These are phyloP conservation scores for Enteromius paludinosus DNA, from an alignment of 2,797 vertebrate species.

Conservation along the genomic window DNA sequence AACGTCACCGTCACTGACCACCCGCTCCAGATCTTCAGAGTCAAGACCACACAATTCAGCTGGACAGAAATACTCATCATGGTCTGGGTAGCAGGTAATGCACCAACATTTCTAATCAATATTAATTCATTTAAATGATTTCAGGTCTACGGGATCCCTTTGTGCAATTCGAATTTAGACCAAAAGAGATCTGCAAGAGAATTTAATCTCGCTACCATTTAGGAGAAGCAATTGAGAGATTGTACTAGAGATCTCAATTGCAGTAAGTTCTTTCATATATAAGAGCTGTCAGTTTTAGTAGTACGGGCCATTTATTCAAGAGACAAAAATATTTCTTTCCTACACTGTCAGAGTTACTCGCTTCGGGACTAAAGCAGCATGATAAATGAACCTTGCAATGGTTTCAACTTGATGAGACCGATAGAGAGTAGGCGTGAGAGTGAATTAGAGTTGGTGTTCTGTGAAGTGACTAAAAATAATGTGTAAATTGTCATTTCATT, in stretches of 20 bases:
- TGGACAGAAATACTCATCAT: constrained; percentile 91
- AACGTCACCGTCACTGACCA: constrained; percentile 87
- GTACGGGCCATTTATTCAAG: background rate
- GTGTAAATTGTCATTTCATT: no score
- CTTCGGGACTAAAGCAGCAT: background rate
- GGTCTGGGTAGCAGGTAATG: constrained; percentile 90
- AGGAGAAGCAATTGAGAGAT: background rate
- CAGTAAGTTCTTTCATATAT: background rate
- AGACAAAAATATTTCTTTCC: background rate
- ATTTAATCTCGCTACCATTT: background rate
- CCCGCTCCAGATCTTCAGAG: constrained; percentile 87
- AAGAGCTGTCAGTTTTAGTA: background rate
- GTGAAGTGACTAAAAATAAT: background rate
- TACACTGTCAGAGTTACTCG: background rate
- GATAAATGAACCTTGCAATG: constrained; percentile 1
- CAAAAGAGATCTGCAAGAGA: background rate
- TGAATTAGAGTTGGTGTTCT: background rate
- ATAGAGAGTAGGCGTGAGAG: background rate
- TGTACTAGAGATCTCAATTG: background rate
- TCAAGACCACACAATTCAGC: constrained; percentile 87
- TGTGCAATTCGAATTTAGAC: background rate
- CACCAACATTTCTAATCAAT: background rate
- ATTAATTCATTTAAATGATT: background rate
- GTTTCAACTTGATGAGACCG: background rate
- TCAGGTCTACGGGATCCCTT: background rate